These are phyloP conservation scores for Myiothlypis chrysogaster DNA, from an alignment of 2,797 vertebrate species.

Conservation along the genomic window DNA sequence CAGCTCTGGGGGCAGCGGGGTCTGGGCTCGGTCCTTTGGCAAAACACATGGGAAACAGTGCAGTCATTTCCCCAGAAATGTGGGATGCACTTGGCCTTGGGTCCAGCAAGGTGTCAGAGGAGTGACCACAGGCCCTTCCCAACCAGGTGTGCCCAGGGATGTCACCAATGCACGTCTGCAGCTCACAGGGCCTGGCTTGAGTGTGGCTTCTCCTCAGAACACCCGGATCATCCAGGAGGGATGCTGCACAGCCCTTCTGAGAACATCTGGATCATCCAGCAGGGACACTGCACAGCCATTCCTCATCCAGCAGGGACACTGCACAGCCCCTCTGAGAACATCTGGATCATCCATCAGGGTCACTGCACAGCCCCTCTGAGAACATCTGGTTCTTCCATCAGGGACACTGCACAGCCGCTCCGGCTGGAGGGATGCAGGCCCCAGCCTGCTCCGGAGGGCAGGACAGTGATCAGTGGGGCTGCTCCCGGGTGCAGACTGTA, in stretches of 20 bases:
- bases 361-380: no score
- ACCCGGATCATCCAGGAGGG: no score
- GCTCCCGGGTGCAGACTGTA: background rate
- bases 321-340: no score
- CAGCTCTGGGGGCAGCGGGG: background rate
- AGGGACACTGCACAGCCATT: no score
- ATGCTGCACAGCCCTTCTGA: no score
- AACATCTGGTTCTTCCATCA: no score
- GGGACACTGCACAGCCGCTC: background rate
- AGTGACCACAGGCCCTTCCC: rapidly evolving
- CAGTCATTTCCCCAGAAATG: background rate
- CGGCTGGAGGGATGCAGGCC: background rate
- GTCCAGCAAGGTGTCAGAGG: background rate
- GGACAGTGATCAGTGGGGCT: background rate
- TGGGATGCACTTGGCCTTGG: rapidly evolving
- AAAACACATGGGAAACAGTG: background rate
- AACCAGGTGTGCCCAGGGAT: background rate
- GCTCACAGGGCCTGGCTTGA: background rate
- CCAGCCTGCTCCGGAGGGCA: background rate
- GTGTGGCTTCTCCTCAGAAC: background rate
- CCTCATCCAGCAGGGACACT: no score
- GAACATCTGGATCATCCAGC: no score
- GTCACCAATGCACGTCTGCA: background rate
- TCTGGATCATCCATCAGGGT: no score
- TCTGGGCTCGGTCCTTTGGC: background rate